Evolutionary conservation across 2,797 vertebrate species (phyloP), one percentile per base, ranked within the genome.

Genomic region (Anguilla pacifica): DNA sequence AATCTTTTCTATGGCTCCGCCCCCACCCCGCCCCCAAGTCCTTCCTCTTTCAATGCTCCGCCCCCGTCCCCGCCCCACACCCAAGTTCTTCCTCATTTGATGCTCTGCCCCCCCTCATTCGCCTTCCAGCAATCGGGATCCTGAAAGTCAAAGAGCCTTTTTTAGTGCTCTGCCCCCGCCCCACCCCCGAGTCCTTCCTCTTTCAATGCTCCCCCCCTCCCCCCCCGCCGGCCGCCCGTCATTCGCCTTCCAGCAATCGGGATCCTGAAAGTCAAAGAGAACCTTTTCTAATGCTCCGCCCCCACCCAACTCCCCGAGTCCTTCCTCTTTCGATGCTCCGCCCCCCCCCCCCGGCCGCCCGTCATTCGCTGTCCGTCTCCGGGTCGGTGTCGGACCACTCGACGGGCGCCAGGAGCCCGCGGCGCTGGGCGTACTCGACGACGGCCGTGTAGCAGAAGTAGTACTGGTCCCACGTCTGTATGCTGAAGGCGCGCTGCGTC

Each of bases 381-480:
- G 96, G 93, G 92, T 97, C 97, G 35, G 96, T 96, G 93, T 97
- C 97, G 59, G 96, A 97, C 97, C 96, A 97, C 92, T 97, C 95
- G 84, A 97, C 95, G 9, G 96, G 96, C 85, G 94, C 94, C 89
- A 97, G 93, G 87, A 95, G 96, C 35, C 96, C 94, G 10, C 93
- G 94, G 74, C 96, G 95, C 93, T 97, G 96, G 86, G 96, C 96
- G 79, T 97, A 96, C 94, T 97, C 96, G 1, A 97, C 95, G 88
- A 97, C 94, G 51, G 97, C 96, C 3, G 95, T 96, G 93, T 97
- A 97, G 93, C 97, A 97, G 93, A 97, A 97, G 90, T 97, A 96
- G 92, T 97, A 97, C 95, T 97, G 97, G 92, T 97, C 97, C 96
- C 96, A 97, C 53, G 97, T 97, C 94, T 97, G 97, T 92, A 97